A percentile compares a stretch with the other conserved stretches of the same genome.
Evolutionary conservation across 2,113 vertebrate species (phyloP).

Genomic region (Passer montanus): DNA sequence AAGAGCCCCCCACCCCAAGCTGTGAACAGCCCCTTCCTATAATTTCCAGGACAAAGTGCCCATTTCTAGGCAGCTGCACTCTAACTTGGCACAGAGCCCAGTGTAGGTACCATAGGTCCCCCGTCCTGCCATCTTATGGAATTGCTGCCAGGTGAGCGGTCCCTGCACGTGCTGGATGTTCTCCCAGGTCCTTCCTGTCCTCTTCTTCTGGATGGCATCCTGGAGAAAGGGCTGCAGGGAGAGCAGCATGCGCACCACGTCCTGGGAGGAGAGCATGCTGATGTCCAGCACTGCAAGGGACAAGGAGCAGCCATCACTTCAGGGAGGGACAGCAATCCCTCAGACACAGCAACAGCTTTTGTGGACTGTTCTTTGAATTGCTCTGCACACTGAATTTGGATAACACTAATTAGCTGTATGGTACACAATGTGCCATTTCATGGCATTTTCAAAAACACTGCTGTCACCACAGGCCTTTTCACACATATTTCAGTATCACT

Average conservation of each 20-base stretch:
- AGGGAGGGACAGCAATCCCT: not conserved
- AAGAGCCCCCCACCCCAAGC: not conserved
- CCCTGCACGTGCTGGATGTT: constrained; percentile 99
- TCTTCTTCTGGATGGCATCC: constrained; percentile 97
- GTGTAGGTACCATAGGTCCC: constrained; percentile 87
- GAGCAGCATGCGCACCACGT: constrained; percentile 94
- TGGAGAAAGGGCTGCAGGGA: constrained; percentile 97
- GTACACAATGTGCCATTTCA: not conserved
- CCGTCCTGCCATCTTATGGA: constrained; percentile 97
- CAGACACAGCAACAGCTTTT: not conserved
- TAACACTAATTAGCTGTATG: not conserved
- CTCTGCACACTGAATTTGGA: not conserved
- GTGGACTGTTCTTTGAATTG: not conserved
- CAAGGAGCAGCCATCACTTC: not conserved
- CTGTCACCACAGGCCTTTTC: not conserved
- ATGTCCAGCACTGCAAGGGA: constrained; percentile 85
- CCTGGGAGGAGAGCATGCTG: constrained; percentile 95
- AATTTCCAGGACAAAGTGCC: not conserved
- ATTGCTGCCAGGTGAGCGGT: constrained; percentile 98
- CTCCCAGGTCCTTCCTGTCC: constrained; percentile 96
- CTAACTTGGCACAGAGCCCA: not conserved
- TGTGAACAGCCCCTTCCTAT: not conserved
- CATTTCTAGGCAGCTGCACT: not conserved
- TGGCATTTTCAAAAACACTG: not conserved
- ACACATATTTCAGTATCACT: not conserved